Evolutionary conservation across 2,113 vertebrate genomes (phyloP), one percentile per base, ranked within the genome.

Genomic region (Lonchura striata): DNA sequence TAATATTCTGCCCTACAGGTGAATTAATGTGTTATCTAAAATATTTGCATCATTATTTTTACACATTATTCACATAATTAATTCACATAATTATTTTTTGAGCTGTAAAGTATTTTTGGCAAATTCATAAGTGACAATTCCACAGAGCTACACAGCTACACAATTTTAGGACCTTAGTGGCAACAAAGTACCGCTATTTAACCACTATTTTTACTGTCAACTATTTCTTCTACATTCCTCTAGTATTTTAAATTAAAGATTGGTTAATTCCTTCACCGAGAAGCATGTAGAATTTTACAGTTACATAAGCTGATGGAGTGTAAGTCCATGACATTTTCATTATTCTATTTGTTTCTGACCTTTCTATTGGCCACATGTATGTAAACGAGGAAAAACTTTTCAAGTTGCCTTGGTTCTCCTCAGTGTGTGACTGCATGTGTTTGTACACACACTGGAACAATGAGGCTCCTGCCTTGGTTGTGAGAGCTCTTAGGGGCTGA

Each of bases 231-330:
- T 78, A 70, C 56, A 80, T 79, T 78, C 65, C 47, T 94, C 65
- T 66, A 49, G 71, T 91, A 83, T 92, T 88, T 70, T 64, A 49
- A 80, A 89, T 86, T 95, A 90, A 91, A 88, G 49, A 86, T 54
- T 92, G 59, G 57, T 77, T 87, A 57, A 63, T 52, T 95, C 35
- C 39, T 88, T 86, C 74, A 59, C 23, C 37, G 13, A 85, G 86
- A 96, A 94, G 85, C 66, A 86, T 16, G 52, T 70, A 88, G 84
- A 66, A 74, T 91, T 94, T 74, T 92, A 82, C 37, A 92, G 49
- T 93, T 77, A 80, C 30, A 86, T 74, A 77, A 89, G 61, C 57
- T 93, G 60, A 53, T 94, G 42, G 60, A 88, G 11, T 28, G 88
- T 86, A 94, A 90, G 27, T 18, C 86, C 41, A 23, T 47, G 87